These are phyloP conservation scores for Drymodes brunneopygia DNA, from an alignment of 2,113 vertebrate species.

Conservation along the genomic window DNA sequence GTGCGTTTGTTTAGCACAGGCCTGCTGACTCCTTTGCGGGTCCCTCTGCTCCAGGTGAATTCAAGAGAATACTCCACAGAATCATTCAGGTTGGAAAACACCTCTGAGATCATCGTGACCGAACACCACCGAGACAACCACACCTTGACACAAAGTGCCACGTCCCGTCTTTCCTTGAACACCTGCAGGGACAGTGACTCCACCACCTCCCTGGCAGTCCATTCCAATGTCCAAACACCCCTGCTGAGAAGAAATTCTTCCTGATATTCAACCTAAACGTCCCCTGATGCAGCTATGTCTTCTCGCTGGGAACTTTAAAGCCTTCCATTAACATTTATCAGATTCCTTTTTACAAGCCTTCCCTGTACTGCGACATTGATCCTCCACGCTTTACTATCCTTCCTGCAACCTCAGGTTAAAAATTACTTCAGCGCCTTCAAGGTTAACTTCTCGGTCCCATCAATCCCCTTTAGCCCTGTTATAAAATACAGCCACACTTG, in stretches of 20 bases:
- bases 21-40: too few relatives aligned
- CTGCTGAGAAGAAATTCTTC: neutral
- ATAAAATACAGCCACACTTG: fast-evolving
- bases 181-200: neutral
- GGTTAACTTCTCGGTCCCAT: neutral
- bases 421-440: neutral
- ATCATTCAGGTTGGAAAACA: neutral
- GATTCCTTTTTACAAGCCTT: neutral
- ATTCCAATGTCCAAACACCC: neutral
- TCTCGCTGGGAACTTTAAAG: neutral
- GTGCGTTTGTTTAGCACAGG: fast-evolving
- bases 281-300: neutral
- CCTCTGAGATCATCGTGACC: neutral
- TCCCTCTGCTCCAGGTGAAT: neutral
- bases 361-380: fast-evolving
- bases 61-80: neutral
- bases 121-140: fast-evolving
- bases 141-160: fast-evolving
- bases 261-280: neutral
- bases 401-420: neutral
- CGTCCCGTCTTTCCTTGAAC: fast-evolving
- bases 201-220: neutral
- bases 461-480: neutral
- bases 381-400: fast-evolving
- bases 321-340: neutral